Conservation (phyloP, 2,113 vertebrate species). For the Ovis aries region DNA sequence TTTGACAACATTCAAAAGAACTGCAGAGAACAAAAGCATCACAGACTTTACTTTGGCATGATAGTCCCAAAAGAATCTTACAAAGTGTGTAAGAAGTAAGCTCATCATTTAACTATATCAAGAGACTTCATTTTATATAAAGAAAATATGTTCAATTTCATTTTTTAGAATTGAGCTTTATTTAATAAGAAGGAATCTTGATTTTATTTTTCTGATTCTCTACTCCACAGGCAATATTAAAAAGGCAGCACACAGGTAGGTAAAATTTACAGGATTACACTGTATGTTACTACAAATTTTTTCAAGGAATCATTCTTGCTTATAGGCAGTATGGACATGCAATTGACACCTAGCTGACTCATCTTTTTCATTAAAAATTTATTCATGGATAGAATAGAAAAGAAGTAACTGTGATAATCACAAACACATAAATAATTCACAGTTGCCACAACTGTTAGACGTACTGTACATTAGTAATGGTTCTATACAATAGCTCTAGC, state of each 20-base stretch:
- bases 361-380: not conserved
- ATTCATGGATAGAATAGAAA: not conserved
- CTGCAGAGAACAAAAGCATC: not conserved
- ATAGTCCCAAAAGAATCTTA: not conserved
- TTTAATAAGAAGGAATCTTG: not conserved
- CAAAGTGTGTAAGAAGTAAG: not conserved
- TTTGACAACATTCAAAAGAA: not conserved
- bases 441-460: not conserved
- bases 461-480: not conserved
- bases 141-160: not conserved
- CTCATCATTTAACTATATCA: not conserved
- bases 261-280: not conserved
- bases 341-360: not conserved
- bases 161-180: not conserved
- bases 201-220: not conserved
- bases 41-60: not conserved
- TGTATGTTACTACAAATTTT: not conserved
- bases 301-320: not conserved
- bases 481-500: not conserved
- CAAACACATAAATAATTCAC: not conserved
- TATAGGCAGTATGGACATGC: not conserved
- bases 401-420: not conserved
- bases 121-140: not conserved
- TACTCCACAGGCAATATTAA: not conserved
- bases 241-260: not conserved